These are phyloP conservation scores for Callionymus lyra DNA, from an alignment of 2,113 vertebrate species.

Conservation along the genomic window DNA sequence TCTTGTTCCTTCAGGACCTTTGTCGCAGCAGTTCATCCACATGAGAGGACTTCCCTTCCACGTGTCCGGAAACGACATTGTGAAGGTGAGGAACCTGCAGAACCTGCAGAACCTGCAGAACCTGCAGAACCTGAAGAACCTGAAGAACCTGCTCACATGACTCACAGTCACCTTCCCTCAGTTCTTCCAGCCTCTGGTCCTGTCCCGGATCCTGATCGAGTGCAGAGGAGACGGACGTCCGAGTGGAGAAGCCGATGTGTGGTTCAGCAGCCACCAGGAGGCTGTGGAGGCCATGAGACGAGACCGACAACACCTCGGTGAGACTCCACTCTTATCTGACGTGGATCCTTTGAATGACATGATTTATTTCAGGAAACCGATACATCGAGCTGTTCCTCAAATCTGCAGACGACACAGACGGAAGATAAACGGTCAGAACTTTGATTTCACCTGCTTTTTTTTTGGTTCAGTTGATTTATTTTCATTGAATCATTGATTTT, in stretches of 20 bases:
- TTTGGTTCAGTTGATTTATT: no score
- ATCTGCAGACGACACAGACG: slow-evolving; percentile 14
- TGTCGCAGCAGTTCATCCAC: slow-evolving; percentile 61
- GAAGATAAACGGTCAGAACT: slow-evolving; percentile 11
- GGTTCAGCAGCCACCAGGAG: slow-evolving; percentile 72
- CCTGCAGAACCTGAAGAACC: no score
- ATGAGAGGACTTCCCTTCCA: slow-evolving; percentile 80
- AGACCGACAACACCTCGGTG: slow-evolving; percentile 76
- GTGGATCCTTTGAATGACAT: background rate
- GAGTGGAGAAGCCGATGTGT: slow-evolving; percentile 75
- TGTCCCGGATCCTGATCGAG: slow-evolving; percentile 75
- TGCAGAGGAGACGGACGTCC: slow-evolving; percentile 68
- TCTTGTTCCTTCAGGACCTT: background rate
- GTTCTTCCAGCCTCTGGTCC: slow-evolving; percentile 81
- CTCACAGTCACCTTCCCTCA: slow-evolving; percentile 44
- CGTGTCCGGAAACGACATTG: slow-evolving; percentile 73
- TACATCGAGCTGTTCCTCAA: slow-evolving; percentile 85
- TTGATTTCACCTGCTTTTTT: no score
- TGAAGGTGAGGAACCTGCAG: slow-evolving; percentile 59
- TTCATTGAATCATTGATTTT: no score
- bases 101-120: slow-evolving; percentile 32
- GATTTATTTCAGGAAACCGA: slow-evolving; percentile 61
- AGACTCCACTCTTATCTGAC: slow-evolving; percentile 16
- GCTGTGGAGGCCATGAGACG: slow-evolving; percentile 76
- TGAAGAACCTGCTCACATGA: no score